These are phyloP conservation scores for Euleptes europaea DNA, from an alignment of 2,113 vertebrate genomes.

Conservation along the genomic window DNA sequence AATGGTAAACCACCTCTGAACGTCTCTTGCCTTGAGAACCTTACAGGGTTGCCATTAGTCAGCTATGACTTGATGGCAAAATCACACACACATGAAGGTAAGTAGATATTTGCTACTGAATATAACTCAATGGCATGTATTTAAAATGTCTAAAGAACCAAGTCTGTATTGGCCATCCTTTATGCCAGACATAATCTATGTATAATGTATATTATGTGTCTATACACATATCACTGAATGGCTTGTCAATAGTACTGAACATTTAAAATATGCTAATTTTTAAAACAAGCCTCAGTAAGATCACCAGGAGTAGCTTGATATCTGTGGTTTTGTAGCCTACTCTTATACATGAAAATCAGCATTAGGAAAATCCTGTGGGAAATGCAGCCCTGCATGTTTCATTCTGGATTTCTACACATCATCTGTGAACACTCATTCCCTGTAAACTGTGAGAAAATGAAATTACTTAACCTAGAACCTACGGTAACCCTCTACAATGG, in stretches of 20 bases:
- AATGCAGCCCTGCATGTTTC: neutral
- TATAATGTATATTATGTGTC: neutral
- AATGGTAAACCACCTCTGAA: too few species aligned
- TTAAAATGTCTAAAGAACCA: neutral
- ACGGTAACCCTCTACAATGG: rapidly evolving
- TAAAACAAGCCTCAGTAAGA: neutral
- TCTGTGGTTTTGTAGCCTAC: neutral
- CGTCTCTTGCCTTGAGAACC: too few species aligned
- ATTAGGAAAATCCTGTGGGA: neutral
- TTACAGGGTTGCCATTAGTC: too few species aligned
- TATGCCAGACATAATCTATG: neutral
- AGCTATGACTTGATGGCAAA: too few species aligned
- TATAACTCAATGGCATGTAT: neutral
- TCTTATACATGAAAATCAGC: neutral
- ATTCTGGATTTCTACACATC: neutral
- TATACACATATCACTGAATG: neutral
- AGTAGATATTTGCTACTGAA: neutral
- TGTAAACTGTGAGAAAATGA: neutral
- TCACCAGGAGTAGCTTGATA: neutral
- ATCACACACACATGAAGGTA: neutral
- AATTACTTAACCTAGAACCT: conserved; percentile 14
- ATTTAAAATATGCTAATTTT: neutral
- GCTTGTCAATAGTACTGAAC: neutral
- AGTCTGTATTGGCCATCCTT: neutral
- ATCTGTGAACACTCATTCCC: neutral